Percentiles rank a stretch among this genome's conserved stretches.
Evolutionary conservation across 2,888 invertebrate species (phyloP).

Genomic region (Troides aeacus): DNA sequence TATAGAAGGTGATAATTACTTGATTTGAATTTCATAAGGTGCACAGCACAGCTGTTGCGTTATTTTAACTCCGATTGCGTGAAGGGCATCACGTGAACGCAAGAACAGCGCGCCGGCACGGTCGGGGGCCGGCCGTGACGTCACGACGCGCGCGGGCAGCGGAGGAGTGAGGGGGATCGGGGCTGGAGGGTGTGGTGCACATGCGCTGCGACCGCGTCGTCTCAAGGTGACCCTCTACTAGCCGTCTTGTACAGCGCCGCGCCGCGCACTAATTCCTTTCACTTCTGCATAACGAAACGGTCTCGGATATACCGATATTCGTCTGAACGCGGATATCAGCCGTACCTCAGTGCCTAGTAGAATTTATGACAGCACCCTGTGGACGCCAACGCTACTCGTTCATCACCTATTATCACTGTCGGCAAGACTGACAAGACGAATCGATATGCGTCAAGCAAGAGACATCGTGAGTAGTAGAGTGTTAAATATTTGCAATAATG

Average conservation of each 20-base stretch:
- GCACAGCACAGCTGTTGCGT: constrained; percentile 42
- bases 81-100: constrained; percentile 65
- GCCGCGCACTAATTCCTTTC: constrained; percentile 63
- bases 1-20: background rate
- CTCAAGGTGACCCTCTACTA: constrained; percentile 75
- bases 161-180: constrained; percentile 42
- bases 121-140: constrained; percentile 54
- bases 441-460: constrained; percentile 78
- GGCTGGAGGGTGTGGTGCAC: constrained; percentile 74
- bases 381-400: constrained; percentile 75
- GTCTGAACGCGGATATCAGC: constrained; percentile 61
- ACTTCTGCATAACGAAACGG: constrained; percentile 42
- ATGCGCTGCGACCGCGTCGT: constrained; percentile 69
- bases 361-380: constrained; percentile 75
- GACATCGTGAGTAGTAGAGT: constrained; percentile 69
- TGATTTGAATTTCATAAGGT: constrained; percentile 42
- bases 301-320: constrained; percentile 58
- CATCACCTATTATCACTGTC: constrained; percentile 76
- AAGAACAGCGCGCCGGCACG: constrained; percentile 33
- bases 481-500: constrained; percentile 54
- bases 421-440: constrained; percentile 71
- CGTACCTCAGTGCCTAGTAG: constrained; percentile 56
- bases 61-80: constrained; percentile 52
- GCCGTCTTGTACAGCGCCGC: constrained; percentile 54
- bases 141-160: constrained; percentile 46